Conservation (phyloP, 2,113 vertebrate genomes). For the Aramus guarauna region DNA sequence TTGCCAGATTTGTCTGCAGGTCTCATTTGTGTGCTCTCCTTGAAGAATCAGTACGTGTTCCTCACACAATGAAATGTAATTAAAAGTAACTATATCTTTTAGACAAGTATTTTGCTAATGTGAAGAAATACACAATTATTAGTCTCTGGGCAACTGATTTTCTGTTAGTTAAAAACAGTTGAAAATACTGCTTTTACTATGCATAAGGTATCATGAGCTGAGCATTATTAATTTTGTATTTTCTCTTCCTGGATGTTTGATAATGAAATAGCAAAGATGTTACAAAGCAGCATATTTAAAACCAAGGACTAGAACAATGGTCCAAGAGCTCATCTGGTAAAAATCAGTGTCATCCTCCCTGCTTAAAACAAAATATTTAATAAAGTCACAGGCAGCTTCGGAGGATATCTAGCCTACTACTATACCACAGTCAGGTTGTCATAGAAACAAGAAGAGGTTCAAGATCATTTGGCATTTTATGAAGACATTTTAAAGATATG, state of each 20-base stretch:
- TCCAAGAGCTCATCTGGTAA: background rate
- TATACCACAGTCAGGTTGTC: slow-evolving; percentile 23
- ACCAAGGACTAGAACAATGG: background rate
- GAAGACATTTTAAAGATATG: slow-evolving; percentile 37
- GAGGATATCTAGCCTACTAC: background rate
- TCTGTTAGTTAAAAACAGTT: background rate
- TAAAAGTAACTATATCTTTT: background rate
- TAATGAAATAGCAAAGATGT: background rate
- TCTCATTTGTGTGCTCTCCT: background rate
- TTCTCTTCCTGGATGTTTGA: background rate
- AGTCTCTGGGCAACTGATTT: background rate
- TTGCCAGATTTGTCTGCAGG: background rate
- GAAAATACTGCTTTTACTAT: background rate
- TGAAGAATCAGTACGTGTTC: background rate
- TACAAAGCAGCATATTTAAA: background rate
- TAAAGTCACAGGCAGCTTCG: background rate
- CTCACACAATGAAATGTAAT: background rate
- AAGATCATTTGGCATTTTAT: slow-evolving; percentile 52
- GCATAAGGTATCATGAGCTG: background rate
- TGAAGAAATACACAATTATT: background rate
- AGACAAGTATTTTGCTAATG: background rate
- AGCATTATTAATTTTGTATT: background rate
- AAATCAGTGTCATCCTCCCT: background rate
- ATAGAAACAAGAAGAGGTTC: slow-evolving; percentile 56
- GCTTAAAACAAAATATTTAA: slow-evolving; percentile 28